phyloP scores from a whole-genome alignment of 2,113 vertebrate species.

The Oceanites oceanicus region DNA sequence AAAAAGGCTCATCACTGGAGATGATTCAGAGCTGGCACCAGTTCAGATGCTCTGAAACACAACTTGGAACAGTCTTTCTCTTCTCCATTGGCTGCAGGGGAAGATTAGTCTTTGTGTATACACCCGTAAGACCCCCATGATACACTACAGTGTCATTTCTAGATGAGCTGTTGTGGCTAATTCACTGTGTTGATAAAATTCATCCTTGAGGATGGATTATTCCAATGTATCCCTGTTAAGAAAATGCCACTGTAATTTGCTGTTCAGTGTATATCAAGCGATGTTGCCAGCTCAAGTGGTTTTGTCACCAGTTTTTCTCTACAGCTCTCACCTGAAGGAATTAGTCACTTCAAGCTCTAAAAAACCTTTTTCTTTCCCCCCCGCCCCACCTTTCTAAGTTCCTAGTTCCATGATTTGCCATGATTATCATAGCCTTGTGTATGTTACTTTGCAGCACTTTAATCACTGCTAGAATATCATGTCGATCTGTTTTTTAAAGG shows the following conservation, averaged over 20 bases:
- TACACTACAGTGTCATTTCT: not conserved
- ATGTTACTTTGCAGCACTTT: not conserved
- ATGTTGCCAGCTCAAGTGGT: not conserved
- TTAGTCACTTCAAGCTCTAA: not conserved
- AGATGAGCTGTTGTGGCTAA: not conserved
- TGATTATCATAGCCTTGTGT: not conserved
- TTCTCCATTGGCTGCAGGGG: not conserved
- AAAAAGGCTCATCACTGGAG: not conserved
- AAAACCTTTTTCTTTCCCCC: rapidly evolving
- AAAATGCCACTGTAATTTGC: not conserved
- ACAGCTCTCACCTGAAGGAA: not conserved
- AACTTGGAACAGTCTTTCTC: not conserved
- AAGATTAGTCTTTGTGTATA: not conserved
- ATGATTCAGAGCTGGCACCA: not conserved
- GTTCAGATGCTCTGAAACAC: not conserved
- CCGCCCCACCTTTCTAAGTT: rapidly evolving
- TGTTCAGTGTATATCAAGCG: not conserved
- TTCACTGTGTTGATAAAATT: not conserved
- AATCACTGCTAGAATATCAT: not conserved
- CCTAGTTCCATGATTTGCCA: not conserved
- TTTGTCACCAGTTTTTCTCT: not conserved
- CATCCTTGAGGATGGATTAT: not conserved
- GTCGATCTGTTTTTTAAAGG: not conserved
- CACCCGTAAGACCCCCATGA: rapidly evolving
- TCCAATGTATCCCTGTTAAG: not conserved